Conservation (phyloP, 2,797 vertebrate genomes). For the Sebastes iracundus region DNA sequence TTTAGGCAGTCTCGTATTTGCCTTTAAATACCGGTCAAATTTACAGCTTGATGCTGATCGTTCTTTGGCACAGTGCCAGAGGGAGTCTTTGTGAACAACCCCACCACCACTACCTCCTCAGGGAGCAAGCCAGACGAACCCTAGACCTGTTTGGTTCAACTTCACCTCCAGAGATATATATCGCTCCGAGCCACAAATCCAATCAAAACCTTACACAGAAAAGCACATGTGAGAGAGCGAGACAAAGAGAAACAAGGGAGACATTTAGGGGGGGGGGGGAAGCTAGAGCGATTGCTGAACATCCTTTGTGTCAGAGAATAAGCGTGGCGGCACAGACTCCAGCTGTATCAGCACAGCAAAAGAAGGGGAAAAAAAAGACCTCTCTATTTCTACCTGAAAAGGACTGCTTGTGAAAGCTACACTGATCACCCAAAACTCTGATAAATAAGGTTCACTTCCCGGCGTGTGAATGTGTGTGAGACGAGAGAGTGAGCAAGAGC, state of each 20-base stretch:
- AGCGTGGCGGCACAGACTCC: slow-evolving; percentile 31
- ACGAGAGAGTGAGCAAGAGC: slow-evolving; percentile 44
- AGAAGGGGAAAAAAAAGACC: neutral
- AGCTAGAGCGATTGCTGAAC: slow-evolving; percentile 23
- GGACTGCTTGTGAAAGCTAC: slow-evolving; percentile 9
- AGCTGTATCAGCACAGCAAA: neutral
- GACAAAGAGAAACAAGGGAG: slow-evolving; percentile 49
- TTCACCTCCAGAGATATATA: slow-evolving; percentile 58
- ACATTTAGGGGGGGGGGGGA: neutral
- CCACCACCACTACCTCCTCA: slow-evolving; percentile 18
- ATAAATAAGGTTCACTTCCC: slow-evolving; percentile 24
- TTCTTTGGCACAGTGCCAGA: slow-evolving; percentile 46
- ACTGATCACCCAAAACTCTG: slow-evolving; percentile 20
- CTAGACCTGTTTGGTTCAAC: slow-evolving; percentile 73
- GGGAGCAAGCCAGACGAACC: slow-evolving; percentile 53
- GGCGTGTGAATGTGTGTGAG: slow-evolving; percentile 19
- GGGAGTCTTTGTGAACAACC: slow-evolving; percentile 46
- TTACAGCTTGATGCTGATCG: slow-evolving; percentile 29
- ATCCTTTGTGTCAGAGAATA: slow-evolving; percentile 67
- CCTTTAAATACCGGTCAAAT: slow-evolving; percentile 48
- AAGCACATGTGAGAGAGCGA: slow-evolving; percentile 37
- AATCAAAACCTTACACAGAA: slow-evolving; percentile 45
- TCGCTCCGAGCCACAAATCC: slow-evolving; percentile 59
- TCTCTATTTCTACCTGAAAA: slow-evolving; percentile 22
- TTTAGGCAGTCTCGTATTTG: slow-evolving; percentile 27